These are phyloP conservation scores for Regulus satrapa DNA, from an alignment of 2,113 vertebrate species.

Conservation along the genomic window DNA sequence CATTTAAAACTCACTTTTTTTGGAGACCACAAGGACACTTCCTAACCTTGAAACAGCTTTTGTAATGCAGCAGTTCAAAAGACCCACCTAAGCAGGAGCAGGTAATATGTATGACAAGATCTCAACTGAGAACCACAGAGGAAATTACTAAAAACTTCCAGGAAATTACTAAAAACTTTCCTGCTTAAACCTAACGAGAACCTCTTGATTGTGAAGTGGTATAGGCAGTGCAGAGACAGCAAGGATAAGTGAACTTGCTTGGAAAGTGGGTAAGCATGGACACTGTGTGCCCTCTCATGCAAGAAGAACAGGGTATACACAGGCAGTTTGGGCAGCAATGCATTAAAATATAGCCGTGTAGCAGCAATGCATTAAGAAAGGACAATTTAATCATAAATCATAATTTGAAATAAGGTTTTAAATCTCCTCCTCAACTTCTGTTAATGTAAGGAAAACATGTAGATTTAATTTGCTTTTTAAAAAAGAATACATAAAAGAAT, in stretches of 20 bases:
- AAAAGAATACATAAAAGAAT: background rate
- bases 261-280: background rate
- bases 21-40: background rate
- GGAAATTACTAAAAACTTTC: background rate
- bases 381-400: background rate
- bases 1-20: background rate
- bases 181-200: background rate
- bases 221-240: background rate
- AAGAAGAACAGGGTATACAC: background rate
- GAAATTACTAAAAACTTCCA: background rate
- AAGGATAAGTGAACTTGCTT: background rate
- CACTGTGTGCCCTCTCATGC: accelerated
- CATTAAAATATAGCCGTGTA: background rate
- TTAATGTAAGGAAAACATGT: background rate
- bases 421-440: background rate
- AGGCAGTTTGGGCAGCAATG: background rate
- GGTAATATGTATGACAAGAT: background rate
- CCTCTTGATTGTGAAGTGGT: background rate
- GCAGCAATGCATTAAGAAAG: background rate
- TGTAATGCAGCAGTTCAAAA: background rate
- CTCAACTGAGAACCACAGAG: background rate
- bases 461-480: background rate
- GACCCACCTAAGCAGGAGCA: background rate
- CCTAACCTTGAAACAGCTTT: background rate
- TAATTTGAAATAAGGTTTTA: background rate